Percentiles rank a stretch among this genome's conserved stretches.
phyloP scores from a whole-genome alignment of 2,888 invertebrate species.

The Microctonus aethiopoides region DNA sequence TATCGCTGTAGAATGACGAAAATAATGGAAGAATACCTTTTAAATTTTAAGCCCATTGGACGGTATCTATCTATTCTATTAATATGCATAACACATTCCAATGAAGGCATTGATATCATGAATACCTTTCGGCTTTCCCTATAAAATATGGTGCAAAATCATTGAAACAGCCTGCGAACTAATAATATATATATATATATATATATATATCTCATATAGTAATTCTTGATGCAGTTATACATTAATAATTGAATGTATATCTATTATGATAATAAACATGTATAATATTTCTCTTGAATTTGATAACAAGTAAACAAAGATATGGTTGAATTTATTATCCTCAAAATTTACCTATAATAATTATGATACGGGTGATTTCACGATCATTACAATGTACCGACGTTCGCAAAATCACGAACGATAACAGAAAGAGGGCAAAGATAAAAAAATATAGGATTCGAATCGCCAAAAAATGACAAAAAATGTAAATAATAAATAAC shows the following conservation, averaged over 20 bases:
- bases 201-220: too few species aligned
- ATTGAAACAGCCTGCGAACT: background rate
- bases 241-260: background rate
- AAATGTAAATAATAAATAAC: too few species aligned
- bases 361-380: too few species aligned
- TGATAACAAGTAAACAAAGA: too few species aligned
- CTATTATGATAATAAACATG: background rate
- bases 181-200: background rate
- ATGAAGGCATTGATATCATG: background rate
- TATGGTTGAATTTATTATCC: too few species aligned
- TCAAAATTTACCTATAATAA: too few species aligned
- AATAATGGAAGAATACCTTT: background rate
- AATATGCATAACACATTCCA: background rate
- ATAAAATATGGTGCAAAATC: background rate
- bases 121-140: background rate
- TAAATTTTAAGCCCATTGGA: slow-evolving; percentile 51
- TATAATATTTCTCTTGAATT: background rate
- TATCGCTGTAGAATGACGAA: background rate
- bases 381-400: too few species aligned
- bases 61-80: slow-evolving; percentile 55
- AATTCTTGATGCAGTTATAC: background rate
- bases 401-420: too few species aligned
- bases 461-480: too few species aligned
- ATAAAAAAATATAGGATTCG: too few species aligned
- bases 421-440: too few species aligned